These are phyloP conservation scores for Fopius arisanus DNA, from an alignment of 1,140 invertebrate species.

Conservation along the genomic window DNA sequence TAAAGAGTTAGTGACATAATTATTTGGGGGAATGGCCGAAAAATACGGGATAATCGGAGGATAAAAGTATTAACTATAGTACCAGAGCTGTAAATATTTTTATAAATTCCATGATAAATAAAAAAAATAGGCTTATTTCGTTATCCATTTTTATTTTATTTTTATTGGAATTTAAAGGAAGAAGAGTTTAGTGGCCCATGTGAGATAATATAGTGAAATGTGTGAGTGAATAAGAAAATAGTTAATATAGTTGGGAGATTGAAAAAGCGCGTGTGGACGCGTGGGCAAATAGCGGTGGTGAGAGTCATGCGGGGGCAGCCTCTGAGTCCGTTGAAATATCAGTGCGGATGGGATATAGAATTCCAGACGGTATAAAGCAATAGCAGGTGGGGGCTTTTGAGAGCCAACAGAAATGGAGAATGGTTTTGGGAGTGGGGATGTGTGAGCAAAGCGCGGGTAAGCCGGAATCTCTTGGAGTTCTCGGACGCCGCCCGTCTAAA, in stretches of 20 bases:
- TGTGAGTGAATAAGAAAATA: no score
- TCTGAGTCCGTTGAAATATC: not conserved
- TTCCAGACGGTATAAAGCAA: not conserved
- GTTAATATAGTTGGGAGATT: not conserved
- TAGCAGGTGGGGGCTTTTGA: not conserved
- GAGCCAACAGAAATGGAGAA: conserved; percentile 4
- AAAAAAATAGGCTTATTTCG: no score
- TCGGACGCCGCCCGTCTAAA: conserved; percentile 46
- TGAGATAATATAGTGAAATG: no score
- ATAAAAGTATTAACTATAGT: no score
- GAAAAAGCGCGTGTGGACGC: conserved; percentile 26
- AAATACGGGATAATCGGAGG: no score
- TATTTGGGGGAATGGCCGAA: no score
- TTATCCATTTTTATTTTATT: no score
- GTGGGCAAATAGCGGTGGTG: conserved; percentile 31
- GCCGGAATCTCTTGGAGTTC: conserved; percentile 35
- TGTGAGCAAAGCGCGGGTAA: conserved; percentile 60
- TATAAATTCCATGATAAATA: no score
- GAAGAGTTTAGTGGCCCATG: no score
- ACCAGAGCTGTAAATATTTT: no score
- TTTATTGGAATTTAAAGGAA: no score
- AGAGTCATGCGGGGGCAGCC: not conserved
- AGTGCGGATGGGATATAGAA: conserved; percentile 8
- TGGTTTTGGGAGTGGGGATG: conserved; percentile 39
- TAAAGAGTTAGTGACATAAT: no score